Base-by-base conservation (phyloP, 2,113 vertebrate species). In the Calidris pygmaea region DNA sequence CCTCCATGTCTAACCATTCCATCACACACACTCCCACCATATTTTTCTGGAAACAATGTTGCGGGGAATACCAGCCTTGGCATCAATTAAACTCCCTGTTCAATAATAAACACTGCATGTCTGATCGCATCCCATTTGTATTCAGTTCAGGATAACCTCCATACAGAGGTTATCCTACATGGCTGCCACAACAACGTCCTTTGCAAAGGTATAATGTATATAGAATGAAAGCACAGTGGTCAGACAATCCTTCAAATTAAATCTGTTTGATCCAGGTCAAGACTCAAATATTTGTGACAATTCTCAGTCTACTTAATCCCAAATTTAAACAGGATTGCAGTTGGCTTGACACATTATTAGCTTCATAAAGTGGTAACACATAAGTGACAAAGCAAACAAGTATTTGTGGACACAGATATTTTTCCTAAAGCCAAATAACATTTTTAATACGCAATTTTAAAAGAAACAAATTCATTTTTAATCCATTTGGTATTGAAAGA, bases 21-120 rank as follows among this genome's bases (percentile, higher is more conserved):
- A 63, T 20, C 18, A 15, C 14, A 23, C 22, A 45, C 15, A 3
- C 6, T 4, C 13, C 2, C 5, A 4, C 9, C 6, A 34, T 4
- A 16, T 71, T 92, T 87, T 82, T 58, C 56, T 52, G 48, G 47
- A 65, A 59, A 74, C 2, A 86, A 16, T 35, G 65, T 20, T 67
- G 37, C 11, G 76, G 14, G 27, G 8, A 39, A n/a, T 14, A 90
- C 8, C 16, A 81, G 60, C 21, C 24, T 55, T 45, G n/a, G 6
- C 29, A 82, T 85, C 56, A 63, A 10, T 50, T 53, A 87, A 85
- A 10, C 10, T 55, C 67, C 37, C 41, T 10, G 20, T 55, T 65
- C 75, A 90, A 29, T 13, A 82, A 85, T 37, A 85, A 83, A 80
- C 39, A 35, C 15, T 34, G 1, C 23, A 47, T 23, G 7, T 12